phyloP scores from a whole-genome alignment of 2,797 vertebrate species.

The Picus viridis region DNA sequence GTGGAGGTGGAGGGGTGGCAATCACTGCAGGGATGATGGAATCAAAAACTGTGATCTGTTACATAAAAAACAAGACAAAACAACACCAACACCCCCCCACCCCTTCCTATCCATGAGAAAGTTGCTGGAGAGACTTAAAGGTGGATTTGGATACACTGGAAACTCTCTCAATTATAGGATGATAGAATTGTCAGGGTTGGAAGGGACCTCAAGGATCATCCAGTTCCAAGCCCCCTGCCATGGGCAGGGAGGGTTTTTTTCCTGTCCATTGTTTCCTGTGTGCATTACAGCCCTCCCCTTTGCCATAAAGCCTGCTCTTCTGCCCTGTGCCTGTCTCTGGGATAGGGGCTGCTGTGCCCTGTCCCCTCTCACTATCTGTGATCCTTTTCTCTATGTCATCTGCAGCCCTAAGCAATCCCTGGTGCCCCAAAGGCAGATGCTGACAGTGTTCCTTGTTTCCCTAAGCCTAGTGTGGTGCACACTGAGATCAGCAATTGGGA shows the following conservation, averaged over 20 bases:
- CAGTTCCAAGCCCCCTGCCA: no score
- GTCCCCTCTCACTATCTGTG: neutral
- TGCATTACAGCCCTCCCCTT: neutral
- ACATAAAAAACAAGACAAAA: neutral
- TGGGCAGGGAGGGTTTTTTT: neutral
- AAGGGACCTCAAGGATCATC: no score
- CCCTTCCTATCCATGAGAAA: neutral
- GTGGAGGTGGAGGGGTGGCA: neutral
- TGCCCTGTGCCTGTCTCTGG: neutral
- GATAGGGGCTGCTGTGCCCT: rapidly evolving
- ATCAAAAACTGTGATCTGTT: neutral
- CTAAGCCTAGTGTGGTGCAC: no score
- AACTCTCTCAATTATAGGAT: neutral
- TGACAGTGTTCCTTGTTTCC: neutral
- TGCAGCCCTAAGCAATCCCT: rapidly evolving
- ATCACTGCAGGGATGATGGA: neutral
- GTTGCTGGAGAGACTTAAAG: neutral
- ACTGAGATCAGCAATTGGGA: neutral
- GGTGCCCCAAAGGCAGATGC: neutral
- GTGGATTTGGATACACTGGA: neutral
- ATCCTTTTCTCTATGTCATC: neutral
- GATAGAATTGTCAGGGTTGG: no score
- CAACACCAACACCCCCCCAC: no score
- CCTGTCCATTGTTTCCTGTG: neutral
- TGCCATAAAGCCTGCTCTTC: neutral